These are phyloP conservation scores for Hirtodrosophila alboralis DNA, from an alignment of 2,888 invertebrate species.

Conservation along the genomic window DNA sequence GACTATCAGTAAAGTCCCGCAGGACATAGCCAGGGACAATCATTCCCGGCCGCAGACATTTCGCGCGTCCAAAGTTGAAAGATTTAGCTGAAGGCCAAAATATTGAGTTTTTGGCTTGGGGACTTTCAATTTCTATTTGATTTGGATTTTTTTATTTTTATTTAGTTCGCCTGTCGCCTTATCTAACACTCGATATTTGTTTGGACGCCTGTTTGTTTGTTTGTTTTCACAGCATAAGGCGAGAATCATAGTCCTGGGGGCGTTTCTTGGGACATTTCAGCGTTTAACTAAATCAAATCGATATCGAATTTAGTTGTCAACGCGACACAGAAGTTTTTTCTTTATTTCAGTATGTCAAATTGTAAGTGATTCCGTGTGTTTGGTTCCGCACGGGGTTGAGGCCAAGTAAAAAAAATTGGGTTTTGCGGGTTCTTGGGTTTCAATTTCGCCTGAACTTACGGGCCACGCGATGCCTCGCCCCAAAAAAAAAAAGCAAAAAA, in stretches of 20 bases:
- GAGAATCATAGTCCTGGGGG: slow-evolving; percentile 63
- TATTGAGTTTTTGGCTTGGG: slow-evolving; percentile 9
- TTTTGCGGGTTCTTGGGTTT: slow-evolving; percentile 63
- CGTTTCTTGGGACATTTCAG: slow-evolving; percentile 43
- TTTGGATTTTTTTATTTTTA: slow-evolving; percentile 5
- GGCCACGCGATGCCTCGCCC: slow-evolving; percentile 2
- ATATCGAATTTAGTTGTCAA: slow-evolving; percentile 78
- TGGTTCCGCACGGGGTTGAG: neutral
- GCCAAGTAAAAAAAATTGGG: slow-evolving; percentile 14
- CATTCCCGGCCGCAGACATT: neutral
- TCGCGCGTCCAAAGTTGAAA: slow-evolving; percentile 1
- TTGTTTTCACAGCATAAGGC: slow-evolving; percentile 73
- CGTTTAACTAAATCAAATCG: slow-evolving; percentile 80
- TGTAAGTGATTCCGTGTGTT: slow-evolving; percentile 50
- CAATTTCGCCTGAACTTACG: slow-evolving; percentile 69
- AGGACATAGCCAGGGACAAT: neutral
- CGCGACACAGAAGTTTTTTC: slow-evolving; percentile 59
- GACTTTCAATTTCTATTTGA: slow-evolving; percentile 9
- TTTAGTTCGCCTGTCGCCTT: slow-evolving; percentile 42
- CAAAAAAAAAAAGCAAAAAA: too few species aligned
- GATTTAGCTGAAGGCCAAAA: slow-evolving; percentile 10
- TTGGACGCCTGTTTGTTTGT: slow-evolving; percentile 55
- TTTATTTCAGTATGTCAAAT: slow-evolving; percentile 67
- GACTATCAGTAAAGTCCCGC: neutral
- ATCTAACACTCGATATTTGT: slow-evolving; percentile 60